These are phyloP conservation scores for Eugnorisma glareosa DNA, from an alignment of 2,888 invertebrate species.

Conservation along the genomic window DNA sequence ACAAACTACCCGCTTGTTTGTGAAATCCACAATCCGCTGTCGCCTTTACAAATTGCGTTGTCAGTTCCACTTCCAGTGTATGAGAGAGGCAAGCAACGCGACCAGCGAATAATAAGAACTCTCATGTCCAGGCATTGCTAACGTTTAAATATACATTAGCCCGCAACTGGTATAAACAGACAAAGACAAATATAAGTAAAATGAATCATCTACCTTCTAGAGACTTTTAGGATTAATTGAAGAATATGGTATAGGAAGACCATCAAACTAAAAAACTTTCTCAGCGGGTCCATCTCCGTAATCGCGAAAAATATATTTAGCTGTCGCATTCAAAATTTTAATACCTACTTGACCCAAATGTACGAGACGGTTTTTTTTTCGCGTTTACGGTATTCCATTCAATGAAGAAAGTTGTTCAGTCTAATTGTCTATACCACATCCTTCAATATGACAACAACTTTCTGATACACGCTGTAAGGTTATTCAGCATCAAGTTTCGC, in stretches of 20 bases:
- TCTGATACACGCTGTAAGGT: not conserved
- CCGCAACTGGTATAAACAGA: not conserved
- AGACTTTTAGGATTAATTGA: not conserved
- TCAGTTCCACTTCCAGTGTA: constrained; percentile 4
- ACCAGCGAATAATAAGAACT: constrained; percentile 13
- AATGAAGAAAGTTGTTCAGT: not conserved
- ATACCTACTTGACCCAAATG: not conserved
- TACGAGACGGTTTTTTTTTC: not conserved
- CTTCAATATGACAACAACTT: not conserved
- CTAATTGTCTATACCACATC: not conserved
- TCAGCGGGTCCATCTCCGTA: not conserved
- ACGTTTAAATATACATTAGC: constrained; percentile 7
- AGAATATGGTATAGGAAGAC: no score
- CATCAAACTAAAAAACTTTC: not conserved
- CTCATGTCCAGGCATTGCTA: not conserved
- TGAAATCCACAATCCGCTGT: not conserved
- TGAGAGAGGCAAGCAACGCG: not conserved
- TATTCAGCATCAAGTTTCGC: not conserved
- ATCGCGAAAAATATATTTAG: not conserved
- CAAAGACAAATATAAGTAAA: not conserved
- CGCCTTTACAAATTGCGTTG: constrained; percentile 29
- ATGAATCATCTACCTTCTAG: constrained; percentile 1
- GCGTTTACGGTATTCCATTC: not conserved
- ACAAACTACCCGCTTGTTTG: not conserved
- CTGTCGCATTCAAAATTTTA: not conserved